These are phyloP conservation scores for Pristionchus arcanus DNA, from an alignment of 2,888 invertebrate genomes.

Conservation along the genomic window DNA sequence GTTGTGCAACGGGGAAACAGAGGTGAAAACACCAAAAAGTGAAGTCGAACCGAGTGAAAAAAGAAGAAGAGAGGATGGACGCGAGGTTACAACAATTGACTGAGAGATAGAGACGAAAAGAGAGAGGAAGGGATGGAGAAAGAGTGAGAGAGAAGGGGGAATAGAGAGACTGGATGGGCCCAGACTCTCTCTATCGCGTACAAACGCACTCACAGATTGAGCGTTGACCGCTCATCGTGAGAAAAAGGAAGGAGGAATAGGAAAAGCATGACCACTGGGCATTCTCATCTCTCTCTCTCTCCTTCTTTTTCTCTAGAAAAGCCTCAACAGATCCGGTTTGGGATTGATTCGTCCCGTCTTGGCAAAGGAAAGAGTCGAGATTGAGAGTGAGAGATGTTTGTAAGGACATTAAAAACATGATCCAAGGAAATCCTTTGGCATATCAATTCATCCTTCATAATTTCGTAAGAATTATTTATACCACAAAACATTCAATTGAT, in stretches of 20 bases:
- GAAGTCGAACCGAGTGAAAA: neutral
- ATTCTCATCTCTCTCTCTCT: neutral
- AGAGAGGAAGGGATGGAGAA: neutral
- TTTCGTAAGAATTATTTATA: neutral
- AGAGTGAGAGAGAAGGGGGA: conserved; percentile 24
- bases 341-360: conserved; percentile 12
- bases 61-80: neutral
- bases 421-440: conserved; percentile 37
- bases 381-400: conserved; percentile 4
- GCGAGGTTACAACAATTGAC: neutral
- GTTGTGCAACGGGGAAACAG: conserved; percentile 5
- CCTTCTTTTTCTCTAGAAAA: neutral
- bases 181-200: neutral
- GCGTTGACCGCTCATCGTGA: neutral
- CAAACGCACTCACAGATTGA: conserved; percentile 6
- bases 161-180: neutral
- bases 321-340: neutral
- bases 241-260: neutral
- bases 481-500: conserved; percentile 23
- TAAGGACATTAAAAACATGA: neutral
- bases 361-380: conserved; percentile 16
- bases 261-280: neutral
- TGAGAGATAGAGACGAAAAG: neutral
- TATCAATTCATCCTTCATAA: neutral
- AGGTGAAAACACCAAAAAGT: neutral